Base-by-base conservation (phyloP, 2,888 invertebrate genomes). In the Lacanobia wlatinum region DNA sequence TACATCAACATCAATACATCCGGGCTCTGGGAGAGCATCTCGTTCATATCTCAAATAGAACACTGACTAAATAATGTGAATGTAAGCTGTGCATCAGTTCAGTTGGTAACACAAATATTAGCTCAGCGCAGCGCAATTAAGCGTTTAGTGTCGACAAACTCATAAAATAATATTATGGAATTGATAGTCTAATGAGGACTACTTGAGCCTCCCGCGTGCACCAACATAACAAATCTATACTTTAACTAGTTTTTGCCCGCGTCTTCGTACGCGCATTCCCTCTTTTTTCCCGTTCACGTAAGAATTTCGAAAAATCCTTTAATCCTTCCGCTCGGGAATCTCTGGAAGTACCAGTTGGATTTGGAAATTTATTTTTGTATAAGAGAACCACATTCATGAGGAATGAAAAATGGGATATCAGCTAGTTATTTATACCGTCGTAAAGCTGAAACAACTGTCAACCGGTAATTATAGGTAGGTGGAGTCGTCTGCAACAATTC, bases 71-170 rank as follows among this genome's bases (percentile, higher is more conserved):
- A 40, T 40, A 40, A 40, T 55, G 14, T 60, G 21, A 46, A 62
- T 66, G 34, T 23, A 18, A 18, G 38, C 18, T 28, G 10, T 40
- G 21, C 7, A 60, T 46, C 21, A 18, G 38, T 67, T 50, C 23
- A 40, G 40, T 14, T 28, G 40, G 40, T 68, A 40, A 68, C 28
- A 43, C 21, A 68, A 69, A 69, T 34, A 69, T 69, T 53, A 12
- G 16, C 52, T 28, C 34, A 18, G 21, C 6, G 18, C 34, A 18
- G 21, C 6, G 18, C 21, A 21, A 28, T 43, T 12, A 34, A 43
- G 14, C 34, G 21, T 53, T 53, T 52, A 66, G 40, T 52, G 67
- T 66, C 67, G n/a, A 40, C 50, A 50, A 40, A 50, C 66, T 50
- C 23, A 48, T 68, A 50, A 50, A 65, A n/a, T 16, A 21, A 21